phyloP scores from a whole-genome alignment of 1,140 invertebrate genomes.

The Gryon sp. region DNA sequence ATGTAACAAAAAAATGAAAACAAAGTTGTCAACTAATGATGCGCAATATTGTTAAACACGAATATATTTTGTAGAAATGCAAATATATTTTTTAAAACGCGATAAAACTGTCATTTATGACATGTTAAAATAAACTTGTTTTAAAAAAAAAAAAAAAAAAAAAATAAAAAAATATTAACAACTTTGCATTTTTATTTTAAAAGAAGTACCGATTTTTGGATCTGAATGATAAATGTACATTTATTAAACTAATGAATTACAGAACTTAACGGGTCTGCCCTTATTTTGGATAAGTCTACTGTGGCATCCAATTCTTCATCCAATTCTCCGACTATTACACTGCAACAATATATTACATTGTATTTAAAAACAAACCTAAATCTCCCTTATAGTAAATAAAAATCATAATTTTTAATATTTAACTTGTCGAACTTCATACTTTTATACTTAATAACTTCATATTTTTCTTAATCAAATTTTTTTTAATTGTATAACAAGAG shows the following conservation, averaged over 20 bases:
- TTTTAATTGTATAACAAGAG: too few species aligned
- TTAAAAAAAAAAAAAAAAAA: conserved; percentile 31
- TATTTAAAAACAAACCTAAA: conserved; percentile 7
- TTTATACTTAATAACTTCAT: too few species aligned
- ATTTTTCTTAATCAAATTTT: too few species aligned
- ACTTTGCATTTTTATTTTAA: conserved; percentile 3
- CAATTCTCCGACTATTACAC: conserved; percentile 93
- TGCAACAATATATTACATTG: conserved; percentile 73
- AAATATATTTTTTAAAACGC: conserved; percentile 23
- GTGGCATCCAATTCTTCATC: conserved; percentile 94
- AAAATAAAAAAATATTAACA: too few species aligned
- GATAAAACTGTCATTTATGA: conserved; percentile 25
- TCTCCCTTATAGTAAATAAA: too few species aligned
- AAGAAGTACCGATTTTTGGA: too few species aligned
- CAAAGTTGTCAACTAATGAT: not conserved
- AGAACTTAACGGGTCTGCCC: conserved; percentile 93
- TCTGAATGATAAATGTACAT: conserved; percentile 26
- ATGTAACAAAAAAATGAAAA: too few species aligned
- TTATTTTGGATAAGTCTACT: conserved; percentile 90
- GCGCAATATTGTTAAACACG: conserved; percentile 14
- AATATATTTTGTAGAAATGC: conserved; percentile 47
- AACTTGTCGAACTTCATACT: too few species aligned
- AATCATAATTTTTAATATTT: too few species aligned
- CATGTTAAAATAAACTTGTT: conserved; percentile 37
- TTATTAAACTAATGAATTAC: conserved; percentile 86